These are phyloP conservation scores for Brassicogethes aeneus DNA, from an alignment of 2,888 invertebrate species.

Conservation along the genomic window DNA sequence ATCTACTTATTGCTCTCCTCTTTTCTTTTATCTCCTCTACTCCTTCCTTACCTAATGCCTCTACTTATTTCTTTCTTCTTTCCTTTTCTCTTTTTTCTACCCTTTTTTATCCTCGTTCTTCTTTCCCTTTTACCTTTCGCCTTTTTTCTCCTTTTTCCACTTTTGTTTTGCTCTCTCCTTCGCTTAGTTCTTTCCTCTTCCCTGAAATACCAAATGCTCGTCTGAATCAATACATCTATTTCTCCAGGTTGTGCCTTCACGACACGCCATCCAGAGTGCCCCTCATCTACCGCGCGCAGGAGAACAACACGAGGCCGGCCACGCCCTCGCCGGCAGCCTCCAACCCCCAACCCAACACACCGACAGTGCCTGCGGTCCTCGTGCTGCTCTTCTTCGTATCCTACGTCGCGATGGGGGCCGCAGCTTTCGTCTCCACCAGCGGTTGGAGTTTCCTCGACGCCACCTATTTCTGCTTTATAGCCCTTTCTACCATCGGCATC, in stretches of 20 bases:
- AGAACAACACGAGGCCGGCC: slow-evolving; percentile 24
- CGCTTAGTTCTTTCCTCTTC: too few relatives aligned
- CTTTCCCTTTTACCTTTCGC: too few relatives aligned
- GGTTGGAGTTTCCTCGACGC: slow-evolving; percentile 75
- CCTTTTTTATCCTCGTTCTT: too few relatives aligned
- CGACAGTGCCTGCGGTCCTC: slow-evolving; percentile 52
- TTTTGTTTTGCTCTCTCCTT: too few relatives aligned
- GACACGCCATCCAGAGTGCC: slow-evolving; percentile 72
- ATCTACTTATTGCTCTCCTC: too few relatives aligned
- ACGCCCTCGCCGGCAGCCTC: slow-evolving; percentile 32
- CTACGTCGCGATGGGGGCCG: slow-evolving; percentile 69
- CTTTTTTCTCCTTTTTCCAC: too few relatives aligned
- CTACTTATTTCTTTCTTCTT: too few relatives aligned
- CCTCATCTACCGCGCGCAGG: slow-evolving; percentile 53
- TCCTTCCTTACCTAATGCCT: too few relatives aligned
- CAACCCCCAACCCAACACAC: slow-evolving; percentile 34
- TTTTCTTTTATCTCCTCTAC: too few relatives aligned
- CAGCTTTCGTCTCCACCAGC: slow-evolving; percentile 70
- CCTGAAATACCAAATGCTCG: too few relatives aligned
- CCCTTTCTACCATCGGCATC: slow-evolving; percentile 74
- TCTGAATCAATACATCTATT: slow-evolving; percentile 8
- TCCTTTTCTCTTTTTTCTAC: too few relatives aligned
- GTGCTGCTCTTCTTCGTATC: slow-evolving; percentile 56
- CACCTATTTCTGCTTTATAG: slow-evolving; percentile 78
- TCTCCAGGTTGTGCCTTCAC: slow-evolving; percentile 45